Percentiles rank a stretch among this genome's conserved stretches.
Evolutionary conservation across 2,113 vertebrate genomes (phyloP).

Genomic region (Andinoacara biseriatus): DNA sequence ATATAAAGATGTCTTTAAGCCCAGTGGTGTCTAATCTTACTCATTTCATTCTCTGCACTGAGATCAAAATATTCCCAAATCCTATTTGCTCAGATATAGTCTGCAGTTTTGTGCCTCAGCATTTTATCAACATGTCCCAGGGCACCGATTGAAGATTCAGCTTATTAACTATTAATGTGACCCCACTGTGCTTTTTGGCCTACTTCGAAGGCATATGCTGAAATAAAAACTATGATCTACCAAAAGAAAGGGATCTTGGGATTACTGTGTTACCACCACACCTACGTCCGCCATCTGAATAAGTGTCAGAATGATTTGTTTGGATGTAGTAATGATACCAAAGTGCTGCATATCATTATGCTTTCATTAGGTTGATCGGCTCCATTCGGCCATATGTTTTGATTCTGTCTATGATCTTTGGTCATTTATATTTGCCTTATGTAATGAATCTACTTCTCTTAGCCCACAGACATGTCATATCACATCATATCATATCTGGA

Average conservation of each 20-base stretch:
- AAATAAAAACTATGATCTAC: constrained; percentile 3
- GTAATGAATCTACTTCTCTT: neutral
- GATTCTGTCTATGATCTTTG: neutral
- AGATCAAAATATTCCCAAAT: constrained; percentile 18
- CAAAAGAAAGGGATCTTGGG: neutral
- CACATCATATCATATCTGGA: neutral
- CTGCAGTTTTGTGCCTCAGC: neutral
- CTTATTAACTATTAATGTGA: constrained; percentile 15
- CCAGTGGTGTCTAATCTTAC: neutral
- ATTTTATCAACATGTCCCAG: neutral
- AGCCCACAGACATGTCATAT: neutral
- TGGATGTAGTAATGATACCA: neutral
- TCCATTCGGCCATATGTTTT: neutral
- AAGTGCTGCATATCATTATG: neutral
- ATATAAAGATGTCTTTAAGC: neutral
- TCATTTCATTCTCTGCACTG: neutral
- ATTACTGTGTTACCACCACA: neutral
- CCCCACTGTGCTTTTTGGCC: neutral
- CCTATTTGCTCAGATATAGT: constrained; percentile 13
- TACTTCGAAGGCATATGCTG: neutral
- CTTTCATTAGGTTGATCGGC: neutral
- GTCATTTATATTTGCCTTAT: neutral
- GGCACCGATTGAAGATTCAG: constrained; percentile 1
- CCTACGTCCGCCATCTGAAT: neutral
- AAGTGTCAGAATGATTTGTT: neutral